A percentile compares a stretch with the other conserved stretches of the same genome.
phyloP scores from a whole-genome alignment of 2,888 invertebrate species.

The Globia sparganii region DNA sequence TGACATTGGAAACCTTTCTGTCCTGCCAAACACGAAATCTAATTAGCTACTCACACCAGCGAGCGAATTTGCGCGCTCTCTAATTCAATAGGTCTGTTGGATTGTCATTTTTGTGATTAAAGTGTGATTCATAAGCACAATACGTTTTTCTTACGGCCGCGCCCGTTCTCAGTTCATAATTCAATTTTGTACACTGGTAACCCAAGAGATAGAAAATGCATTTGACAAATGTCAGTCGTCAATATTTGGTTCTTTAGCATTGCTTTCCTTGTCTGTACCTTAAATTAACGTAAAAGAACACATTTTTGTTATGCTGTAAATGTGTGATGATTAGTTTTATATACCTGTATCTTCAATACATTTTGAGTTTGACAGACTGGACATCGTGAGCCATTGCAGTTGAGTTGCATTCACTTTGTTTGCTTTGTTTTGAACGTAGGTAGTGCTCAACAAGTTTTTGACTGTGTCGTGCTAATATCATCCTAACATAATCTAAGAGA shows the following conservation, averaged over 20 bases:
- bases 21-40: too few species aligned
- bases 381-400: constrained; percentile 55
- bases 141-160: neutral
- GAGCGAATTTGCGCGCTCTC: neutral
- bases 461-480: constrained; percentile 46
- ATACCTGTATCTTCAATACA: neutral
- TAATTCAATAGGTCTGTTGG: neutral
- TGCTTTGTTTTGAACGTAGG: constrained; percentile 67
- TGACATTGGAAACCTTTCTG: too few species aligned
- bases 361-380: constrained; percentile 44
- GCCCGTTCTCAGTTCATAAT: neutral
- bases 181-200: constrained; percentile 23
- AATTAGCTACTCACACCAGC: neutral
- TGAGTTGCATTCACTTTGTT: constrained; percentile 68
- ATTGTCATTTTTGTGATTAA: neutral
- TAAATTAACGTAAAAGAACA: accelerated
- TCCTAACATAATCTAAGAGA: constrained; percentile 30
- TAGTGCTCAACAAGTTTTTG: constrained; percentile 60
- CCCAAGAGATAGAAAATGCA: constrained; percentile 32
- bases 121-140: neutral
- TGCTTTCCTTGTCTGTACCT: constrained; percentile 7
- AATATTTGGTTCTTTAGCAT: constrained; percentile 30
- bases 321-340: neutral
- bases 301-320: constrained; percentile 19
- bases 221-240: constrained; percentile 41